A percentile compares a stretch with the other conserved stretches of the same genome.
Evolutionary conservation across 2,797 vertebrate species (phyloP).

Genomic region (Argyrosomus regius): DNA sequence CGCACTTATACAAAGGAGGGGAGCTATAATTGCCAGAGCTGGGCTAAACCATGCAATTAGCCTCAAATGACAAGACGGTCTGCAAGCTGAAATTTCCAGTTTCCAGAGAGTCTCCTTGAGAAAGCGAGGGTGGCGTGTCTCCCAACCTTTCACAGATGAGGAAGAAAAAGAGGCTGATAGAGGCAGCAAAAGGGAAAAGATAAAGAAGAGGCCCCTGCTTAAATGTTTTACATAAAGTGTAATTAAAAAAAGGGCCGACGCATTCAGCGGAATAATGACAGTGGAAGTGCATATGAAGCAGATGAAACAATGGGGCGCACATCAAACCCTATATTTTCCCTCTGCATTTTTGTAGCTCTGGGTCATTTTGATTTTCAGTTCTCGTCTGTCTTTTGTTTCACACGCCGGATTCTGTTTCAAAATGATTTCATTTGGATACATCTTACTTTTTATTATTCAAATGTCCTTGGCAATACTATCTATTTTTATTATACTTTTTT

Average conservation of each 20-base stretch:
- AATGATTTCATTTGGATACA: constrained; percentile 15
- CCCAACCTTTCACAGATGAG: constrained; percentile 64
- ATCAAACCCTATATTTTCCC: constrained; percentile 24
- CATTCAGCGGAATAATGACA: constrained; percentile 81
- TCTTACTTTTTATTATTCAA: not conserved
- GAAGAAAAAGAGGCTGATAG: constrained; percentile 56
- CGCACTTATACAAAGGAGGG: constrained; percentile 64
- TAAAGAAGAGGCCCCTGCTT: constrained; percentile 66
- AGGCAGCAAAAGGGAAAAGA: constrained; percentile 47
- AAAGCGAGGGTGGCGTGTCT: constrained; percentile 52
- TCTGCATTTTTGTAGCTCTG: not conserved
- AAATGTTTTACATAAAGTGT: constrained; percentile 83
- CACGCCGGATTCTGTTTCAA: not conserved
- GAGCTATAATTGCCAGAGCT: constrained; percentile 73
- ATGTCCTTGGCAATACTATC: constrained; percentile 2
- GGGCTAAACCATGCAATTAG: constrained; percentile 80
- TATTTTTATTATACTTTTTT: not conserved
- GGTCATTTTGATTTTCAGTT: constrained; percentile 21
- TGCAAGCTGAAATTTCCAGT: constrained; percentile 68
- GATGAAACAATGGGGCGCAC: constrained; percentile 55
- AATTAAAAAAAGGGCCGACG: constrained; percentile 88
- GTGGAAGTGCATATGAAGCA: constrained; percentile 52
- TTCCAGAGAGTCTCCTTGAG: constrained; percentile 62
- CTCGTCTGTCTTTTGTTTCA: constrained; percentile 21
- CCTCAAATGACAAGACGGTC: constrained; percentile 78